Base-by-base conservation (phyloP, 2,888 invertebrate genomes). In the Luffia ferchaultella region DNA sequence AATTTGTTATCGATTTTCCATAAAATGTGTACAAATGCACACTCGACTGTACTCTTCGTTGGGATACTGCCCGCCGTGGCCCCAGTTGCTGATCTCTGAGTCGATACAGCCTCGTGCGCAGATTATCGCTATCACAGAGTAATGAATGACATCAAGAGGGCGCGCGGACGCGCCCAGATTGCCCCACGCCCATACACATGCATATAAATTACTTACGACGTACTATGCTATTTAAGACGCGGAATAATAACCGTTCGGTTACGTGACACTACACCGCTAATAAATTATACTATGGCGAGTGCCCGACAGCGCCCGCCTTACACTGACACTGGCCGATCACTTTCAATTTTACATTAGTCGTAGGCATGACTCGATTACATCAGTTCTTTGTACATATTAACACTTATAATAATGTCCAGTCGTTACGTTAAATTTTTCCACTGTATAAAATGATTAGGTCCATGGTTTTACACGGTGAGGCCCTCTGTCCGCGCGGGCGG, bases 401-500 rank as follows among this genome's bases (percentile, higher is more conserved):
- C 30, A 30, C 30, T 30, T 30, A 3, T 7, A 30, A 12, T 30
- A n/a, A n/a, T n/a, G n/a, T n/a, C n/a, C n/a, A 59, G 59, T 59
- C 54, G 57, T 55, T 45, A 18, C 48, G 42, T 17, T 44, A 19
- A 53, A 51, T 49, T 51, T 53, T 49, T 16, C 47, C 40, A 50
- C 48, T 50, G 51, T 42, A 44, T 50, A 50, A 48, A 42, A 18
- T 16, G 17, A 20, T 16, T 43, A 46, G 49, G 55, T 52, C 53
- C 53, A 51, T 48, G 51, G 52, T 62, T 63, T 86, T 86, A 91
- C 73, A 91, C 91, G 62, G 91, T 90, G 65, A 91, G 85, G 45
- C 91, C 91, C 68, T 91, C 91, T 52, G 91, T 90, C 63, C 89
- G 85, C 18, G 88, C 83, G 49, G 88, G 85, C n/a, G 87, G 86